phyloP scores from a whole-genome alignment of 2,888 invertebrate genomes.

The Melitaea athalia region DNA sequence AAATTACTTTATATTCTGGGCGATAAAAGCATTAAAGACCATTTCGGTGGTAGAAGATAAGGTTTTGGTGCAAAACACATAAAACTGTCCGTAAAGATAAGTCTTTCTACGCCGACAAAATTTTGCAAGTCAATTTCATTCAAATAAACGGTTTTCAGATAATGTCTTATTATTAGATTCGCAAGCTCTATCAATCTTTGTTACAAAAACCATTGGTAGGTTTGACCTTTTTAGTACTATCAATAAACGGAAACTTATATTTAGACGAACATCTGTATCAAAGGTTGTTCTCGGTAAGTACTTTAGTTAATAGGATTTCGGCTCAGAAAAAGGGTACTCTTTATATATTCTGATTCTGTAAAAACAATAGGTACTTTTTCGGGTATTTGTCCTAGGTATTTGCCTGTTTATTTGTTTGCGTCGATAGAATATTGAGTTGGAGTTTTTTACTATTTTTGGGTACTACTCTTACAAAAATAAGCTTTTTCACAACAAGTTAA shows the following conservation, averaged over 20 bases:
- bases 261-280: background rate
- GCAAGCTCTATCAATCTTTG: background rate
- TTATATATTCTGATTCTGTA: too few species aligned
- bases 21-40: conserved; percentile 64
- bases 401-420: too few species aligned
- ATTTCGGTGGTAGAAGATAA: conserved; percentile 55
- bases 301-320: too few species aligned
- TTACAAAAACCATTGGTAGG: background rate
- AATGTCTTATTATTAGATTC: conserved; percentile 11
- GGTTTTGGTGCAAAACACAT: conserved; percentile 65
- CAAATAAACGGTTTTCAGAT: conserved; percentile 1
- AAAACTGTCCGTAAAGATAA: conserved; percentile 76
- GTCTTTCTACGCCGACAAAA: conserved; percentile 38
- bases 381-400: too few species aligned
- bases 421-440: too few species aligned
- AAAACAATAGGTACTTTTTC: too few species aligned
- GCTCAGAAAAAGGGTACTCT: too few species aligned
- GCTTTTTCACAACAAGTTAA: too few species aligned
- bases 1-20: conserved; percentile 63
- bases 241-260: background rate
- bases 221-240: background rate
- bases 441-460: too few species aligned
- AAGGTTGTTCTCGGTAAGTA: too few species aligned
- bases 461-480: too few species aligned
- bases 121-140: conserved; percentile 15